These are phyloP conservation scores for Smittia aterrima DNA, from an alignment of 2,888 invertebrate species.

Conservation along the genomic window DNA sequence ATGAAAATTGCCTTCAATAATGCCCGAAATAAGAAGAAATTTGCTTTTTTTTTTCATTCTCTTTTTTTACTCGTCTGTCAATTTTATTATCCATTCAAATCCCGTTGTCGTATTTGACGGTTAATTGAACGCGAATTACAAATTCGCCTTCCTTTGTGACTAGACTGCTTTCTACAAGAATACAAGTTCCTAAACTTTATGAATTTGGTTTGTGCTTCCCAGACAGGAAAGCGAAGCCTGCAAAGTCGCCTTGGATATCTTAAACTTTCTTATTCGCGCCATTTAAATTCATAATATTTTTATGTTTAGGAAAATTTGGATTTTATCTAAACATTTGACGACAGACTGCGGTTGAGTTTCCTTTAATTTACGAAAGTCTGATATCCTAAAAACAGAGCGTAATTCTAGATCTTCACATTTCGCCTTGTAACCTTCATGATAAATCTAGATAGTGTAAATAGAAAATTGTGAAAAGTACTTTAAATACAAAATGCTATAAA, in stretches of 20 bases:
- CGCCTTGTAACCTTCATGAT: too few species aligned
- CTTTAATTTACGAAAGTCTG: too few species aligned
- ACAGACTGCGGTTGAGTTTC: too few species aligned
- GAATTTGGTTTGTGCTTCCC: not conserved
- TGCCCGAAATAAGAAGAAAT: not conserved
- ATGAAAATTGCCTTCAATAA: not conserved
- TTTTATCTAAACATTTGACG: too few species aligned
- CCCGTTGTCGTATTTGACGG: conserved; percentile 4
- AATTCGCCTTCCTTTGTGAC: not conserved
- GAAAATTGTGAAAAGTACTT: too few species aligned
- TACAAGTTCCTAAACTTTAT: conserved; percentile 11
- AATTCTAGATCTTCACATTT: too few species aligned
- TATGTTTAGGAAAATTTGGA: too few species aligned
- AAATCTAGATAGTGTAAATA: too few species aligned
- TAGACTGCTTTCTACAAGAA: not conserved
- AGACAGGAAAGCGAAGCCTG: not conserved
- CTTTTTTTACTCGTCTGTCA: not conserved
- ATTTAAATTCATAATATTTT: too few species aligned
- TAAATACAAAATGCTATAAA: too few species aligned
- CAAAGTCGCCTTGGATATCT: not conserved
- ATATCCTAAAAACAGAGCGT: too few species aligned
- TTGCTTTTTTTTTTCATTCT: not conserved
- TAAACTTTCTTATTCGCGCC: too few species aligned
- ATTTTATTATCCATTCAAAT: conserved; percentile 13
- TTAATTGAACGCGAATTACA: conserved; percentile 13